A percentile compares a stretch with the other conserved stretches of the same genome.
phyloP scores from a whole-genome alignment of 2,113 vertebrate species.

The Calonectris borealis region DNA sequence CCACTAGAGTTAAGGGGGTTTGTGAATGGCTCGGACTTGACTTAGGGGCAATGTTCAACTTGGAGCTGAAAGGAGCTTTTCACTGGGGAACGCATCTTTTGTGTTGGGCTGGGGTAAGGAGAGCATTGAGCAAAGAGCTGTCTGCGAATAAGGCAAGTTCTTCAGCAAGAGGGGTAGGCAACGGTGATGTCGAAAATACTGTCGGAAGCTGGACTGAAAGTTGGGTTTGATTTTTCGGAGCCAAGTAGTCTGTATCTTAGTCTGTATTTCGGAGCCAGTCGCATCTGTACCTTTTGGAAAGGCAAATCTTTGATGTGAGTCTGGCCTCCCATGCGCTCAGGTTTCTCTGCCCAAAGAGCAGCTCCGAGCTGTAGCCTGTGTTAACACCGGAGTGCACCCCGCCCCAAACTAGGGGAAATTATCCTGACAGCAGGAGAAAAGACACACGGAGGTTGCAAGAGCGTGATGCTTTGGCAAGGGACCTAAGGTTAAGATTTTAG shows the following conservation, averaged over 20 bases:
- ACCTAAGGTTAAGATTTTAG: not conserved
- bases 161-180: not conserved
- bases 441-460: not conserved
- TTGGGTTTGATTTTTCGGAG: not conserved
- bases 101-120: not conserved
- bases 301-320: not conserved
- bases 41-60: not conserved
- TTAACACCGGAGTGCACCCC: not conserved
- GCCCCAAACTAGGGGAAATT: not conserved
- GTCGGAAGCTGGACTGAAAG: not conserved
- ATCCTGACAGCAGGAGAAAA: not conserved
- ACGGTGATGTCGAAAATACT: not conserved
- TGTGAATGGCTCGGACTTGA: not conserved
- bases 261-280: not conserved
- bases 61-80: not conserved
- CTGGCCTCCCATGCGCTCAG: rapidly evolving
- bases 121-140: not conserved
- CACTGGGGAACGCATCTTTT: not conserved
- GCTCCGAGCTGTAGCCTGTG: not conserved
- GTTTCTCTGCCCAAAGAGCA: not conserved
- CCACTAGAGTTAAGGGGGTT: not conserved
- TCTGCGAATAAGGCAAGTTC: not conserved
- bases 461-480: not conserved
- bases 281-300: not conserved
- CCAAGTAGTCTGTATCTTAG: not conserved